A percentile compares a stretch with the other conserved stretches of the same genome.
These are phyloP conservation scores for Phoenoteleia sp. DNA, from an alignment of 2,888 invertebrate genomes.

Conservation along the genomic window DNA sequence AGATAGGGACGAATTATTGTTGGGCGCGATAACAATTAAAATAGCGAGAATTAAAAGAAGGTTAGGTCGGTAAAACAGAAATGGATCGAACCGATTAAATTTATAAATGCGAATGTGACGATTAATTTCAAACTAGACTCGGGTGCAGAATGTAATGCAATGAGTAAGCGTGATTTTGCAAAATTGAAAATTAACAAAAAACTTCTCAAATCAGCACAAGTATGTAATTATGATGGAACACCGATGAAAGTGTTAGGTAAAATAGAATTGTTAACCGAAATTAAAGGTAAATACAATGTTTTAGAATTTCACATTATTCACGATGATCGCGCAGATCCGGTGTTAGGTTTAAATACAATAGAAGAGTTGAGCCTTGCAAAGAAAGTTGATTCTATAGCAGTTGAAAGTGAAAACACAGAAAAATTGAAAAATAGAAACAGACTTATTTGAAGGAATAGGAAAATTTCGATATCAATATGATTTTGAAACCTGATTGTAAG, in stretches of 20 bases:
- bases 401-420: too few relatives aligned
- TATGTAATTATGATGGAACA: conserved; percentile 1
- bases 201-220: not conserved
- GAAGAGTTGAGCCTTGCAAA: not conserved
- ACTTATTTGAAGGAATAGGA: conserved; percentile 52
- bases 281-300: not conserved
- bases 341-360: not conserved
- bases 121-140: too few relatives aligned
- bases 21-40: too few relatives aligned
- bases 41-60: too few relatives aligned
- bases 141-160: too few relatives aligned
- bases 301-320: not conserved
- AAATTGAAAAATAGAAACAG: not conserved
- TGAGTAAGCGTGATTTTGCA: conserved; percentile 4
- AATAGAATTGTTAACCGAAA: conserved; percentile 6
- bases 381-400: not conserved
- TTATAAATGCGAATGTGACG: too few relatives aligned
- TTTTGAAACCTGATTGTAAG: conserved; percentile 15
- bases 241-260: not conserved
- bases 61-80: too few relatives aligned
- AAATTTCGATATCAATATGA: conserved; percentile 53
- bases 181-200: conserved; percentile 3
- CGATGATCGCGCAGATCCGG: not conserved
- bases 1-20: too few relatives aligned
- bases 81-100: too few relatives aligned